These are phyloP conservation scores for Lutraria rhynchaena DNA, from an alignment of 1,140 invertebrate genomes.

Conservation along the genomic window DNA sequence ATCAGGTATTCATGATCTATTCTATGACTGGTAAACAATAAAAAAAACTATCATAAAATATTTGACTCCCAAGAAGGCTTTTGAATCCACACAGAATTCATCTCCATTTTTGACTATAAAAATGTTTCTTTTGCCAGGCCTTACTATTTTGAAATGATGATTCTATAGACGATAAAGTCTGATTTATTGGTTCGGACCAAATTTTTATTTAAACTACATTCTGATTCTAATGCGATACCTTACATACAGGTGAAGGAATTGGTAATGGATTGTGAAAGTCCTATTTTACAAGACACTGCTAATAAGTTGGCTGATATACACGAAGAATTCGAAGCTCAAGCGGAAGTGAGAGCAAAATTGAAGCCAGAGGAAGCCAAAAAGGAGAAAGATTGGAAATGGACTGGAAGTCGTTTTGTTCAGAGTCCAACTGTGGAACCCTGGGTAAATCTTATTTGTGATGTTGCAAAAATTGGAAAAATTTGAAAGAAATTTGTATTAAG, in stretches of 20 bases:
- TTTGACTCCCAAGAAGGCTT: too few species aligned
- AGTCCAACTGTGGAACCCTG: constrained; percentile 87
- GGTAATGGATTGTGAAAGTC: constrained; percentile 72
- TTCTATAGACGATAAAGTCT: too few species aligned
- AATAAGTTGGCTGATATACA: constrained; percentile 54
- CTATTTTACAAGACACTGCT: constrained; percentile 68
- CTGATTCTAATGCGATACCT: too few species aligned
- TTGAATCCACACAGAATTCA: too few species aligned
- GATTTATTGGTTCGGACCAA: too few species aligned
- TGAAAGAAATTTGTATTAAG: too few species aligned
- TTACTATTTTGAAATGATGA: background rate
- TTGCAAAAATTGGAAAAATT: too few species aligned
- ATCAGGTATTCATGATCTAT: too few species aligned
- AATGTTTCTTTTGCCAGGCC: background rate
- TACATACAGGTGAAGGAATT: constrained; percentile 86
- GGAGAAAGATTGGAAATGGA: constrained; percentile 74
- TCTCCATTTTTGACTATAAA: background rate
- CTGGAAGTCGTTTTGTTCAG: constrained; percentile 78
- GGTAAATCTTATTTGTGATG: too few species aligned
- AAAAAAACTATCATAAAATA: too few species aligned
- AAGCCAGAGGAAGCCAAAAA: background rate
- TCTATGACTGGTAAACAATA: too few species aligned
- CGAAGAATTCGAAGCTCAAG: constrained; percentile 33
- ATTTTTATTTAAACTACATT: too few species aligned
- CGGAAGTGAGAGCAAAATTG: background rate